Percentiles rank a stretch among this genome's conserved stretches.
phyloP scores from a whole-genome alignment of 2,113 vertebrate genomes.

The Collichthys lucidus region DNA sequence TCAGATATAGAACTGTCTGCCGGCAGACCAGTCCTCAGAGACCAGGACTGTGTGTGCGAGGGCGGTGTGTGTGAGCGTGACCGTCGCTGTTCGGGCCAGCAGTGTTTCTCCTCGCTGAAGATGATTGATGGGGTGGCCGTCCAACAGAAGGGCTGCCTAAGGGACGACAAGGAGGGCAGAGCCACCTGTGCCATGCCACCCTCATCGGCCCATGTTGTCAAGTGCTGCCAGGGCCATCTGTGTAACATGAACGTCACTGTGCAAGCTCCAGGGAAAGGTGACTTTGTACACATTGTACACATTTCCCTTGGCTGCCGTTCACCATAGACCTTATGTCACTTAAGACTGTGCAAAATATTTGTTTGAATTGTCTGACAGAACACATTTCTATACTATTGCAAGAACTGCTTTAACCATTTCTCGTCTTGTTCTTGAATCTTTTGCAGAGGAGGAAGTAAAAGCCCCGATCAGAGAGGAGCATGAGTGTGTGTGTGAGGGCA shows the following conservation, averaged over 20 bases:
- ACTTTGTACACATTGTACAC: conserved; percentile 63
- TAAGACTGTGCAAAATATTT: not conserved
- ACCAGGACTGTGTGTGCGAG: conserved; percentile 92
- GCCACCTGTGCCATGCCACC: conserved; percentile 93
- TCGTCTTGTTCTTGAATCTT: conserved; percentile 23
- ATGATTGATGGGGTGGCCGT: conserved; percentile 87
- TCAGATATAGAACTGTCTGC: conserved; percentile 87
- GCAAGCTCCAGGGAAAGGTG: conserved; percentile 89
- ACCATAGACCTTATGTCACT: conserved; percentile 25
- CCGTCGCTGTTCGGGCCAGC: conserved; percentile 91
- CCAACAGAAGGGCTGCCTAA: conserved; percentile 96
- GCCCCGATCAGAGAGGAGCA: conserved; percentile 85
- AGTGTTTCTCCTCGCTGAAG: conserved; percentile 93
- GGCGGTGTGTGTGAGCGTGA: conserved; percentile 88
- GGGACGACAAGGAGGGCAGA: conserved; percentile 91
- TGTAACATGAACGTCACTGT: conserved; percentile 96
- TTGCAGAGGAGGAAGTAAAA: conserved; percentile 87
- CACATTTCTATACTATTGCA: not conserved
- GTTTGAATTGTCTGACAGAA: not conserved
- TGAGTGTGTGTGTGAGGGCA: conserved; percentile 95
- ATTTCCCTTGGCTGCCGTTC: conserved; percentile 46
- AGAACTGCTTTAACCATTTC: not conserved
- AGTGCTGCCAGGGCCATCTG: conserved; percentile 96
- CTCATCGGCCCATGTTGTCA: conserved; percentile 89
- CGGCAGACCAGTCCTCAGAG: conserved; percentile 81